phyloP scores from a whole-genome alignment of 2,797 vertebrate genomes.

The Arctocebus calabarensis region DNA sequence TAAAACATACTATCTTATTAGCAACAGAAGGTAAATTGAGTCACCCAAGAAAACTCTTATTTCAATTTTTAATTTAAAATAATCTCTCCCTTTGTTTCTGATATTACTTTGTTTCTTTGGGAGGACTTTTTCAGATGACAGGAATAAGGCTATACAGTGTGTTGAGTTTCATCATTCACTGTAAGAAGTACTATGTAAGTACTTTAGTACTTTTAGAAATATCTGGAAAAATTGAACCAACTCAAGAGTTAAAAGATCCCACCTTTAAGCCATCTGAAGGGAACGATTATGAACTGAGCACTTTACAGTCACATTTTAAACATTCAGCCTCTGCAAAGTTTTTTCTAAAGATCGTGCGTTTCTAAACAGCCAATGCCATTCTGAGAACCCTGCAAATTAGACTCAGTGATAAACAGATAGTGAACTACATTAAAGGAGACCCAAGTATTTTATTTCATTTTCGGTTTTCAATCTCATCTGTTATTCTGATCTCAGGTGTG shows the following conservation, averaged over 20 bases:
- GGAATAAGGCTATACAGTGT: not conserved
- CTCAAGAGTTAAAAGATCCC: not conserved
- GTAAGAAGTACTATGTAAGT: slow-evolving; percentile 15
- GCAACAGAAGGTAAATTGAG: not conserved
- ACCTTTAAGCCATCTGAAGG: slow-evolving; percentile 11
- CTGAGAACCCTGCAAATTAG: slow-evolving; percentile 41
- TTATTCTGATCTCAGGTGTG: slow-evolving; percentile 2
- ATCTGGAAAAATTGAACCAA: not conserved
- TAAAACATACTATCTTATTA: slow-evolving; percentile 39
- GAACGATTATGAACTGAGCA: not conserved
- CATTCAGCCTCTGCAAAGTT: not conserved
- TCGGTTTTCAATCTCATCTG: slow-evolving; percentile 14
- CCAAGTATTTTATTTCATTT: not conserved
- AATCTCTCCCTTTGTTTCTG: not conserved
- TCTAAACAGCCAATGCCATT: not conserved
- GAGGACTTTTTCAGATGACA: not conserved
- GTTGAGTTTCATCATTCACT: slow-evolving; percentile 12
- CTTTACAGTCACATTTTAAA: slow-evolving; percentile 1
- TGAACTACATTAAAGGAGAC: not conserved
- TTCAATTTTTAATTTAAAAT: slow-evolving; percentile 32
- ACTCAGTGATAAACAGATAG: slow-evolving; percentile 33
- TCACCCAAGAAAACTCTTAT: not conserved
- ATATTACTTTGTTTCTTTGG: not conserved
- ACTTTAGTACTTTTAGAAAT: slow-evolving; percentile 28
- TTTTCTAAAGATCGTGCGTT: slow-evolving; percentile 2